phyloP scores from a whole-genome alignment of 2,888 invertebrate species.

The Oscheius myriophilus region DNA sequence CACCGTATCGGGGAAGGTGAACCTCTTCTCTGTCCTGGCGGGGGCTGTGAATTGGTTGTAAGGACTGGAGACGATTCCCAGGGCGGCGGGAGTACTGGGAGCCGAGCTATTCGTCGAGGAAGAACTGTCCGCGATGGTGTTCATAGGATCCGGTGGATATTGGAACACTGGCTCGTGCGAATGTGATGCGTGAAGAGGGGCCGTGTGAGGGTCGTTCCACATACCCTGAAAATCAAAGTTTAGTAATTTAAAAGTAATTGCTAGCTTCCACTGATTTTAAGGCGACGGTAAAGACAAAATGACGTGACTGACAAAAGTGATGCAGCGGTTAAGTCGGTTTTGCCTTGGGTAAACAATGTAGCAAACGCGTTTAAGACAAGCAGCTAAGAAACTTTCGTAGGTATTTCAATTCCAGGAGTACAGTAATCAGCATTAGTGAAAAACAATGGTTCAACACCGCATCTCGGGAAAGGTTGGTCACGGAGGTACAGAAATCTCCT shows the following conservation, averaged over 20 bases:
- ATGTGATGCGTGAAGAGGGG: constrained; percentile 37
- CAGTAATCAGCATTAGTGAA: too few species aligned
- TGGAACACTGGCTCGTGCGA: constrained; percentile 56
- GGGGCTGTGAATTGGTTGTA: constrained; percentile 44
- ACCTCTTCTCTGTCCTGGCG: constrained; percentile 41
- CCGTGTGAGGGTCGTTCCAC: constrained; percentile 58
- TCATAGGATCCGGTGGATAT: constrained; percentile 48
- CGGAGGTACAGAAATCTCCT: too few species aligned
- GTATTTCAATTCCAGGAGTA: too few species aligned
- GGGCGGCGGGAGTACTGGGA: constrained; percentile 63
- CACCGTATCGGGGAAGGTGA: constrained; percentile 53
- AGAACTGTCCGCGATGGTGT: constrained; percentile 56
- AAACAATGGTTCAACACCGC: too few species aligned
- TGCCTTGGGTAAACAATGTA: too few species aligned
- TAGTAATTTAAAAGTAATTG: constrained; percentile 9
- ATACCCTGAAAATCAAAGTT: constrained; percentile 37
- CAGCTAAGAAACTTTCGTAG: too few species aligned
- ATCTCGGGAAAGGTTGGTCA: too few species aligned
- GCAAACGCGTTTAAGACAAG: too few species aligned
- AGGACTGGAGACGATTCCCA: constrained; percentile 35
- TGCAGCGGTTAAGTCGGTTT: too few species aligned
- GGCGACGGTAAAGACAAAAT: too few species aligned
- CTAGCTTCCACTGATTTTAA: too few species aligned
- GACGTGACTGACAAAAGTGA: too few species aligned
- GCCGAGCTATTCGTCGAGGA: constrained; percentile 68